Percentiles rank a stretch among this genome's conserved stretches.
These are phyloP conservation scores for Crenichthys baileyi DNA, from an alignment of 2,797 vertebrate species.

Conservation along the genomic window DNA sequence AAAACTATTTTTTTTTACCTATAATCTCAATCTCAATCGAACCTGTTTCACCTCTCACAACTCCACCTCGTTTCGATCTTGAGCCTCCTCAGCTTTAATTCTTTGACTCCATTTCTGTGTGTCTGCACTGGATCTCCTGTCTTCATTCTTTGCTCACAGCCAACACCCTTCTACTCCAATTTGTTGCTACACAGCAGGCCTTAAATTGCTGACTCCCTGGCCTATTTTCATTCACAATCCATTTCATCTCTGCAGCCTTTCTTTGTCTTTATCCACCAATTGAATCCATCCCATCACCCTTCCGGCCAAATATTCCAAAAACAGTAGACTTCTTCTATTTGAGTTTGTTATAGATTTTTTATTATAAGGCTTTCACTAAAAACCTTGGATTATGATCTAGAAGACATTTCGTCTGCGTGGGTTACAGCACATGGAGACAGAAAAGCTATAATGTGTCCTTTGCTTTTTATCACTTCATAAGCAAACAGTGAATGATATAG, in stretches of 20 bases:
- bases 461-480: constrained; percentile 28
- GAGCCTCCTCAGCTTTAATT: constrained; percentile 27
- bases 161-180: constrained; percentile 38
- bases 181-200: constrained; percentile 42
- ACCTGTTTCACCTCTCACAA: background rate
- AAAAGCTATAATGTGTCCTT: constrained; percentile 35
- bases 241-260: constrained; percentile 51
- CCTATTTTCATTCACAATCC: constrained; percentile 66
- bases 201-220: constrained; percentile 31
- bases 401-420: constrained; percentile 29
- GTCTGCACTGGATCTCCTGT: constrained; percentile 30
- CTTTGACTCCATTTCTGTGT: constrained; percentile 2
- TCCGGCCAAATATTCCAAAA: constrained; percentile 55
- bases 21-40: background rate
- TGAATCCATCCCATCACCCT: constrained; percentile 54
- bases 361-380: constrained; percentile 14
- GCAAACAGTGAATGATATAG: constrained; percentile 45
- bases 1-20: background rate
- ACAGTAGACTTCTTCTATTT: constrained; percentile 36
- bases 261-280: constrained; percentile 61
- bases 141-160: constrained; percentile 54
- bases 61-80: background rate
- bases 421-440: constrained; percentile 22
- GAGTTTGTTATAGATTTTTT: constrained; percentile 37
- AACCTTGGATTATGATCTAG: constrained; percentile 42